These are phyloP conservation scores for Pteropus alecto DNA, from an alignment of 2,113 vertebrate genomes.

Conservation along the genomic window DNA sequence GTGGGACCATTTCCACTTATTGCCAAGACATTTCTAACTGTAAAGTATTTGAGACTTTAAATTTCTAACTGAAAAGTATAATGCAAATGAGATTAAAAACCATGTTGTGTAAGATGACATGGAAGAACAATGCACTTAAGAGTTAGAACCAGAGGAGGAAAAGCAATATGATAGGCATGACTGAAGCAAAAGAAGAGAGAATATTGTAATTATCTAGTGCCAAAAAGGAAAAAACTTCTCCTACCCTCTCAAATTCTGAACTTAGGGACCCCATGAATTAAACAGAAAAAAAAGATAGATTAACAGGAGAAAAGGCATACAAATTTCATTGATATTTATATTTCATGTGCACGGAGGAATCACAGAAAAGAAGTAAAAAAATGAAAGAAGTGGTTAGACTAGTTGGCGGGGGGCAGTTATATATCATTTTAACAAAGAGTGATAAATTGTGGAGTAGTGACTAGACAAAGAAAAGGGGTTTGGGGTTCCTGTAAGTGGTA, in stretches of 20 bases:
- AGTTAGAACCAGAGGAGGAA: background rate
- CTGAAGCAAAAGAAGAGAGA: background rate
- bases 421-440: background rate
- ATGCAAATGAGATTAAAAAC: background rate
- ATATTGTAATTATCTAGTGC: background rate
- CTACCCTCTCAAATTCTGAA: background rate
- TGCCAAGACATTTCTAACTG: slow-evolving; percentile 3
- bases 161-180: background rate
- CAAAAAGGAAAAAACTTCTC: background rate
- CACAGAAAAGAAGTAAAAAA: slow-evolving; percentile 16
- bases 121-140: background rate
- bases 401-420: no score
- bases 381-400: background rate
- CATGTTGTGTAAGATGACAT: background rate
- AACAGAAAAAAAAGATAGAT: background rate
- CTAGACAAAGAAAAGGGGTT: background rate
- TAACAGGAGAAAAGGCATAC: background rate
- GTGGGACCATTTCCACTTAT: background rate
- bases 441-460: background rate
- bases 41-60: background rate
- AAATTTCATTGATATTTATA: background rate
- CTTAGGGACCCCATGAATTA: background rate
- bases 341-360: background rate
- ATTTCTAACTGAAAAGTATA: background rate
- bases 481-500: no score